These are phyloP conservation scores for Eulacestoma nigropectus DNA, from an alignment of 2,113 vertebrate genomes.

Conservation along the genomic window DNA sequence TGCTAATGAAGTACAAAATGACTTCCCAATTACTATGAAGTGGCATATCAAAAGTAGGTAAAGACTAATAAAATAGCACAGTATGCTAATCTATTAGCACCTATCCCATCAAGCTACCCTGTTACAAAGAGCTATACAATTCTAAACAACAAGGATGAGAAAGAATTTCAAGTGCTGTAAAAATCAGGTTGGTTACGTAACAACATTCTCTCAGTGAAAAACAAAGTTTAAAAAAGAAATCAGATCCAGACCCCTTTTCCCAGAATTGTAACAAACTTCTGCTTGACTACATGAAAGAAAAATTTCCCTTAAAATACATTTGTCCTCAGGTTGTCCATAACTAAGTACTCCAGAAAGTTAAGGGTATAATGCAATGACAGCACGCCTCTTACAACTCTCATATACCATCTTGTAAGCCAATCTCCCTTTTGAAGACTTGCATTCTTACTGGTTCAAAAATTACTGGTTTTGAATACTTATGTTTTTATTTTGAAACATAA, in stretches of 20 bases:
- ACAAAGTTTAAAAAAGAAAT: background rate
- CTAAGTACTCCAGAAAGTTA: background rate
- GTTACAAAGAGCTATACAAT: background rate
- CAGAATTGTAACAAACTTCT: background rate
- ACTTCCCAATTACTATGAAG: background rate
- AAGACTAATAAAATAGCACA: background rate
- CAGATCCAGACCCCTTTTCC: background rate
- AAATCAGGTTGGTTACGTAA: background rate
- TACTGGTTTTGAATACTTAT: background rate
- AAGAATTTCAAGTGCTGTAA: background rate
- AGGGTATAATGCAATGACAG: background rate
- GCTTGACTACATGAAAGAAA: background rate
- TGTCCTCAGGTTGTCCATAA: background rate
- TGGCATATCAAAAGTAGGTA: background rate
- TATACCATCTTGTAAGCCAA: background rate
- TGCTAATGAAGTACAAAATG: background rate
- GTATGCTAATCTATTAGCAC: background rate
- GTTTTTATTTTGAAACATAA: no score
- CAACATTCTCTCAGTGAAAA: background rate
- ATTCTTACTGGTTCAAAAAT: background rate
- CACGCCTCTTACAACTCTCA: background rate
- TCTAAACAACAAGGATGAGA: background rate
- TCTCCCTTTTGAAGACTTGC: background rate
- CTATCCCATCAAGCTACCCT: background rate
- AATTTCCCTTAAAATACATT: background rate